Percentiles rank a stretch among this genome's conserved stretches.
Conservation (phyloP, 1,140 invertebrate genomes). For the Papilio polyxenes region DNA sequence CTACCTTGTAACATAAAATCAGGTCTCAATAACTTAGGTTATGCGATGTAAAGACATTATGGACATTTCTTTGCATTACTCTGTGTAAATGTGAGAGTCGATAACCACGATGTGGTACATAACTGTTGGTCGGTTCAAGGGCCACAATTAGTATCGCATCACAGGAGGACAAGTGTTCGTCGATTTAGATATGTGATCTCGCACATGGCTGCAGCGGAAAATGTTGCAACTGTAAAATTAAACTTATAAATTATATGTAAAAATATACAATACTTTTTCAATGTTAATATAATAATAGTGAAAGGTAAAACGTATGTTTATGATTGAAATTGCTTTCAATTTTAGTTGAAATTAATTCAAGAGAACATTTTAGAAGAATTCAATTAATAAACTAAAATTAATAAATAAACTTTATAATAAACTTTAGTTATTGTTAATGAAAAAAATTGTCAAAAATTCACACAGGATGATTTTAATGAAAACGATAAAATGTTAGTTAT, state of each 20-base stretch:
- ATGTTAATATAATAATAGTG: no score
- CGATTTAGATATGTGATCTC: constrained; percentile 27
- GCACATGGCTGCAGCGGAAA: neutral
- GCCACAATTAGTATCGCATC: constrained; percentile 47
- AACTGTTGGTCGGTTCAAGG: constrained; percentile 33
- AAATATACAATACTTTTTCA: neutral
- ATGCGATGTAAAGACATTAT: neutral
- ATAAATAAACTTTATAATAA: no score
- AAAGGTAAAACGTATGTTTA: no score
- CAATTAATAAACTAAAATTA: no score
- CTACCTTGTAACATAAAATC: neutral
- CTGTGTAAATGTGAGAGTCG: neutral
- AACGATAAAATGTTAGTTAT: constrained; percentile 42
- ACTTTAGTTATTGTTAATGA: no score
- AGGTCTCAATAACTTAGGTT: neutral
- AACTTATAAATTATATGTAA: neutral
- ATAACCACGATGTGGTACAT: neutral
- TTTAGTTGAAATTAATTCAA: no score
- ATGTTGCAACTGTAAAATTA: neutral
- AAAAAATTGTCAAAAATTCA: constrained; percentile 2
- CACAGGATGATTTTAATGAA: constrained; percentile 6
- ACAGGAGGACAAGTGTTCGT: constrained; percentile 41
- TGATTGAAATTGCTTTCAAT: no score
- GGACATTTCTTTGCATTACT: neutral
- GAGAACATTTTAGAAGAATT: neutral